These are phyloP conservation scores for Anthoscopus minutus DNA, from an alignment of 2,113 vertebrate species.

Conservation along the genomic window DNA sequence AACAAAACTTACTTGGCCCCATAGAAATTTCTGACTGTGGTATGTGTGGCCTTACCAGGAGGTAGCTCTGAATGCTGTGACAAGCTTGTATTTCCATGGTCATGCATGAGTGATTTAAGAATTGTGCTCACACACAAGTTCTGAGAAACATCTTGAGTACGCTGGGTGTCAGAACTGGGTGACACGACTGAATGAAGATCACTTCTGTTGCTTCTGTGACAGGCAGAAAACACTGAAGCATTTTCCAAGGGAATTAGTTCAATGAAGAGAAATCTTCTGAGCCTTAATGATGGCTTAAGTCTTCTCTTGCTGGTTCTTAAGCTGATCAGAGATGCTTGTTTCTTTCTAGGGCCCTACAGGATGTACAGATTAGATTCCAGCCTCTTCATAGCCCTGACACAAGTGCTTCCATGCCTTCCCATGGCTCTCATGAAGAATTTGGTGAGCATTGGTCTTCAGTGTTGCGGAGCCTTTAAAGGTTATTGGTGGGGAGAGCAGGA, in stretches of 20 bases:
- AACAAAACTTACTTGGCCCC: neutral
- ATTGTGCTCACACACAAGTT: neutral
- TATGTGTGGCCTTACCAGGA: neutral
- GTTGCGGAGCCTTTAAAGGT: neutral
- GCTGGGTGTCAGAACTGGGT: neutral
- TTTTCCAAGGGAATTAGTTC: neutral
- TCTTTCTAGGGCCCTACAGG: constrained; percentile 84
- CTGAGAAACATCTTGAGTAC: neutral
- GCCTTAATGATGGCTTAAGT: neutral
- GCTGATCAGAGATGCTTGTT: neutral
- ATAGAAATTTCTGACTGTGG: neutral
- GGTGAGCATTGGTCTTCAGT: constrained; percentile 64
- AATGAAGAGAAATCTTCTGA: neutral
- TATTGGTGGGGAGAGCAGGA: neutral
- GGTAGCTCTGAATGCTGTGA: neutral
- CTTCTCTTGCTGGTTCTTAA: neutral
- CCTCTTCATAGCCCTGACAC: constrained; percentile 78
- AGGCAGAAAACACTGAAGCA: neutral
- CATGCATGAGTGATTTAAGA: neutral
- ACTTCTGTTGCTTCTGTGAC: neutral
- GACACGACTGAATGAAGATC: neutral
- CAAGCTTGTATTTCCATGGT: neutral
- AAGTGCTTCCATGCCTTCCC: constrained; percentile 70
- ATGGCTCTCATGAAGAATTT: constrained; percentile 81
- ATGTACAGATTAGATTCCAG: constrained; percentile 97